Evolutionary conservation across 2,113 vertebrate species (phyloP).

Genomic region (Clupea harengus): DNA sequence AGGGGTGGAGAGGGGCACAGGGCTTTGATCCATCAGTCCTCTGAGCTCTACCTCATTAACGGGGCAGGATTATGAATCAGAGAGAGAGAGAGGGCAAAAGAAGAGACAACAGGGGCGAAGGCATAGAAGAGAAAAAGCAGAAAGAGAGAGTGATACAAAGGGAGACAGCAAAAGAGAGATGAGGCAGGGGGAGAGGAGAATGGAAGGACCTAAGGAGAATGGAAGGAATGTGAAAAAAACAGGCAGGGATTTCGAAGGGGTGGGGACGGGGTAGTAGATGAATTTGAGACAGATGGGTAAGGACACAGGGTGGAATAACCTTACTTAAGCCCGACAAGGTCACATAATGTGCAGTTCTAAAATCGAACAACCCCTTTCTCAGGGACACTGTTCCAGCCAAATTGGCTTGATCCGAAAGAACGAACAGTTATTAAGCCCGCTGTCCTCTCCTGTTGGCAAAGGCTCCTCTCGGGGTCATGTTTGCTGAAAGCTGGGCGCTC

Average conservation of each 20-base stretch:
- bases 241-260: background rate
- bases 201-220: slow-evolving; percentile 8
- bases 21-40: background rate
- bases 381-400: background rate
- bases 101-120: background rate
- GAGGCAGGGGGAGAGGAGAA: background rate
- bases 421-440: background rate
- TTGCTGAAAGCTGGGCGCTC: background rate
- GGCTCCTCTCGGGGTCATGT: background rate
- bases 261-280: background rate
- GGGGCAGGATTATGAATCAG: background rate
- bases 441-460: background rate
- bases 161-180: background rate
- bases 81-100: background rate
- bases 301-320: background rate
- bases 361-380: background rate
- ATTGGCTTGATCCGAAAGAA: background rate
- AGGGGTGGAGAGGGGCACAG: background rate
- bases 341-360: background rate
- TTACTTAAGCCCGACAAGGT: background rate
- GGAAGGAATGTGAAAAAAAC: slow-evolving; percentile 42
- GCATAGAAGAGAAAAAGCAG: background rate
- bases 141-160: background rate
- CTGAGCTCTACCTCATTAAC: background rate
- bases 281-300: background rate